A percentile compares a stretch with the other conserved stretches of the same genome.
phyloP scores from a whole-genome alignment of 2,797 vertebrate species.

The Brachyrhaphis roseni region DNA sequence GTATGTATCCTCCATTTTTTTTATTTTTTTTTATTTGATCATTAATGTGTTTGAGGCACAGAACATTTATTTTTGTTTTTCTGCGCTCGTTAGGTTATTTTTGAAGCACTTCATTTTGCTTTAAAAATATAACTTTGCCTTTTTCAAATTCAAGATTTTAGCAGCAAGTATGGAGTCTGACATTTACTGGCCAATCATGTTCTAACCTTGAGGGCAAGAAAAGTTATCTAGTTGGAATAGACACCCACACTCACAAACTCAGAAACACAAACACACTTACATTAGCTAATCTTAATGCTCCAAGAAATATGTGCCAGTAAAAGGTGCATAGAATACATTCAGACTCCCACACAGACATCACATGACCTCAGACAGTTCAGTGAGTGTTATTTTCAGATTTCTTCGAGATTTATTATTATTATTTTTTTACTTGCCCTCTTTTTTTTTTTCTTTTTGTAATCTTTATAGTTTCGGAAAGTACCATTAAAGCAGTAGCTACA shows the following conservation, averaged over 20 bases:
- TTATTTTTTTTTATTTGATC: background rate
- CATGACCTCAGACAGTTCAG: conserved; percentile 34
- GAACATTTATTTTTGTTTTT: background rate
- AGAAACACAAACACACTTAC: background rate
- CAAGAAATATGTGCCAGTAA: conserved; percentile 21
- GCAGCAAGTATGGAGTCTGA: conserved; percentile 11
- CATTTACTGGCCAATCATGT: conserved; percentile 21
- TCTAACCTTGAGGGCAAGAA: conserved; percentile 38
- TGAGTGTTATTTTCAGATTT: conserved; percentile 24
- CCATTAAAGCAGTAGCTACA: background rate
- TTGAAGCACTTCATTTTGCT: background rate
- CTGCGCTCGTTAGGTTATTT: background rate
- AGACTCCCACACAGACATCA: conserved; percentile 34
- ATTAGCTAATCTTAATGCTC: background rate
- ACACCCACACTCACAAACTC: conserved; percentile 20
- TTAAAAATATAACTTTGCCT: conserved; percentile 5
- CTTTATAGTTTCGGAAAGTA: background rate
- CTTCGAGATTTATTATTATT: conserved; percentile 31
- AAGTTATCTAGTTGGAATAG: conserved; percentile 4
- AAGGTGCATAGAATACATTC: conserved; percentile 37
- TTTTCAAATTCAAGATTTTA: background rate
- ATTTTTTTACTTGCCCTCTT: background rate
- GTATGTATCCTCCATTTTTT: background rate
- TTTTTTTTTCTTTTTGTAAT: background rate
- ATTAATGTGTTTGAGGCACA: background rate